Evolutionary conservation across 2,113 vertebrate species (phyloP).

Genomic region (Heterocephalus glaber): DNA sequence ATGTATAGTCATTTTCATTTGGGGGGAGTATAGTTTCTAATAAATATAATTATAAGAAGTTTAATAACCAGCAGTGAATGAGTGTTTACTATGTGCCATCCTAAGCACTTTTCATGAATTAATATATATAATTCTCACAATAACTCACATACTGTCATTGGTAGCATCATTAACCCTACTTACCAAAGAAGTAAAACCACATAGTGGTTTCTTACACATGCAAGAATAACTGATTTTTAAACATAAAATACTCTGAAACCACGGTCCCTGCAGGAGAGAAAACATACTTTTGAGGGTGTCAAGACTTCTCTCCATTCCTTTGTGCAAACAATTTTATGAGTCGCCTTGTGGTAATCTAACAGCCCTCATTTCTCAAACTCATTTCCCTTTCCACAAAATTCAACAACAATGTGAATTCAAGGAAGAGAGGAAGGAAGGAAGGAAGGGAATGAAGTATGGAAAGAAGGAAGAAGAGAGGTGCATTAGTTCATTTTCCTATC

Average conservation of each 20-base stretch:
- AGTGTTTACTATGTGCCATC: not conserved
- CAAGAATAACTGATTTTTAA: not conserved
- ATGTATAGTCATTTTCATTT: not conserved
- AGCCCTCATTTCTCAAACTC: not conserved
- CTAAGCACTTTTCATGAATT: not conserved
- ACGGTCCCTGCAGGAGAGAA: not conserved
- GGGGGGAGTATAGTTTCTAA: not conserved
- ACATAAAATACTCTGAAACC: not conserved
- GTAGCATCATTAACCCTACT: not conserved
- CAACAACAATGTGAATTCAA: not conserved
- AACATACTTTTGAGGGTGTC: not conserved
- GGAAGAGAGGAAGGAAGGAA: too few relatives aligned
- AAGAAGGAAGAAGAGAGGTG: not conserved
- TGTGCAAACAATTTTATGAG: not conserved
- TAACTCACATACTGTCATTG: not conserved
- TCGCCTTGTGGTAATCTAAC: not conserved
- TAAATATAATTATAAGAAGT: not conserved
- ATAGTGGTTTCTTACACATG: not conserved
- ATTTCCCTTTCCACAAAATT: not conserved
- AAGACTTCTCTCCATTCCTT: not conserved
- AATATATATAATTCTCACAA: not conserved
- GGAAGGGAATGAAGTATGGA: not conserved
- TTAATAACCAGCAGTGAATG: not conserved
- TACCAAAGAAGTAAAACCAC: not conserved
- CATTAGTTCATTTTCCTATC: not conserved